Evolutionary conservation across 1,140 invertebrate genomes (phyloP), one percentile per base, ranked within the genome.

Genomic region (Zelostemma sp.): DNA sequence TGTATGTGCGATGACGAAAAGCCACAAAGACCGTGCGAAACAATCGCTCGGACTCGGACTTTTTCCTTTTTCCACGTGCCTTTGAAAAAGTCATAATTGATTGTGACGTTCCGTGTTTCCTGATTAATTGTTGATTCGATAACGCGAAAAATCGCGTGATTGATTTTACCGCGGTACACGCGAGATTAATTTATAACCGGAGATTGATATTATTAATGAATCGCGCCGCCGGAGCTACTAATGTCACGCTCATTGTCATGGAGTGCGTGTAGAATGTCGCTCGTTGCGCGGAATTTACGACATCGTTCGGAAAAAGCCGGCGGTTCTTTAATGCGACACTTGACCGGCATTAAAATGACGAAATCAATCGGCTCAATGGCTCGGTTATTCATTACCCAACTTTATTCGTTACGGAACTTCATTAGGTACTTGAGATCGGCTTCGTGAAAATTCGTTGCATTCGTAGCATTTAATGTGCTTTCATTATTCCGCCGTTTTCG

Each of bases 1-100:
- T 48, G 55, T 50, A 59, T 65, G 35, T 59, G 62, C 59, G 58
- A 68, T 61, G 65, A 66, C 70, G 61, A 63, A 73, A 69, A 68
- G 59, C 50, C 50, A 17, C 51, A 70, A 50, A 50, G 47, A 68
- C 41, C 63, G 56, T 62, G 60, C 67, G 60, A 67, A 67, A 67
- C 59, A 69, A 70, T 64, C 60, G 49, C 33, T 43, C 45, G 53
- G 53, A 45, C 15, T 16, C 40, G 2, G 12, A 40, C 35, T 43
- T 46, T 53, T 46, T 16, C 45, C 35, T 28, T n/a, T 54, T 21
- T n/a, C 31, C 21, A 12, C 17, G 1, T 31, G 28, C 18, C 6
- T 18, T 38, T 35, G 4, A 14, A 65, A 71, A 63, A 66, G 59
- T 49, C 28, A 46, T 66, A 59, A 66, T 71, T 63, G 63, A 67